Conservation (phyloP, 2,113 vertebrate genomes). For the Ailurus styani region DNA sequence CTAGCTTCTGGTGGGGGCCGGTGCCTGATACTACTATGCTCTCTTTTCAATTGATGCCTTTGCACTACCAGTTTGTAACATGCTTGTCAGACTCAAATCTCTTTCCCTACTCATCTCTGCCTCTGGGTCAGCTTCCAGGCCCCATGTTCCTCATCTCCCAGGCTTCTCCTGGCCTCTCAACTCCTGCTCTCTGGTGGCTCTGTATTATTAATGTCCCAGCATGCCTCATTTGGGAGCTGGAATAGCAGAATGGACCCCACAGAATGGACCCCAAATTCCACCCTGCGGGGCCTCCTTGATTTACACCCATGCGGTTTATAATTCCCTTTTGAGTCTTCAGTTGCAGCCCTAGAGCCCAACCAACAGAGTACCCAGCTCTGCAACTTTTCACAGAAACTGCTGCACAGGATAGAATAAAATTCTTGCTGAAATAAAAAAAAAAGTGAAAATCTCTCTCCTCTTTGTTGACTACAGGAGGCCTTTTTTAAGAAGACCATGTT, state of each 20-base stretch:
- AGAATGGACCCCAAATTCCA: background rate
- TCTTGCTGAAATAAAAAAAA: background rate
- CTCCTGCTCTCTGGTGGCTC: background rate
- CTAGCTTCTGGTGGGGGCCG: background rate
- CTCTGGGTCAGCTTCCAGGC: background rate
- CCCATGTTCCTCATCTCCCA: background rate
- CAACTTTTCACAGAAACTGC: background rate
- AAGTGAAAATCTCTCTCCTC: conserved; percentile 3
- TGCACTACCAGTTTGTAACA: background rate
- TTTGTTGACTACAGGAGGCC: conserved; percentile 26
- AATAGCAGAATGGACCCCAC: too few species aligned
- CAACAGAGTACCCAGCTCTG: background rate
- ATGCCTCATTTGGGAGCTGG: background rate
- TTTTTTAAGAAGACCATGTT: conserved; percentile 21
- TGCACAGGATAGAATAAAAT: conserved; percentile 24
- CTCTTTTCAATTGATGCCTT: background rate
- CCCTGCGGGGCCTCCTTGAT: background rate
- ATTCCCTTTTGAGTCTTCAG: background rate
- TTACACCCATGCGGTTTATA: background rate
- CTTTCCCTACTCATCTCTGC: background rate
- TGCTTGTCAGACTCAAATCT: background rate
- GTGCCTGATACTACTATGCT: background rate
- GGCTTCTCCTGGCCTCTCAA: background rate
- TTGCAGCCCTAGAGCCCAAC: background rate
- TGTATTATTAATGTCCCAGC: background rate